Percentiles rank a stretch among this genome's conserved stretches.
phyloP scores from a whole-genome alignment of 2,888 invertebrate species.

The Caenorhabditis sp. region DNA sequence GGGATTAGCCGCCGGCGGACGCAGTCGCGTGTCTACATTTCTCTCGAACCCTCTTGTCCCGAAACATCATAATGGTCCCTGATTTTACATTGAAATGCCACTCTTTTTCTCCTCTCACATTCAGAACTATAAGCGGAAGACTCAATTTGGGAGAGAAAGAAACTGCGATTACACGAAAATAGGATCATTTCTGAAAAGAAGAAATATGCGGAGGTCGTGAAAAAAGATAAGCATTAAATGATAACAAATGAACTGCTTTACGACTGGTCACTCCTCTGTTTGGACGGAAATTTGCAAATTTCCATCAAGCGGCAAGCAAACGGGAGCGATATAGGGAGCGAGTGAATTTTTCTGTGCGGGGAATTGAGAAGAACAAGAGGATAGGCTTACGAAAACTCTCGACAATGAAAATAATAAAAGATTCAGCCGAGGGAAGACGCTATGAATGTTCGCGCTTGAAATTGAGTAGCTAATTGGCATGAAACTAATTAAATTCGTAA shows the following conservation, averaged over 20 bases:
- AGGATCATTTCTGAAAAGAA: not conserved
- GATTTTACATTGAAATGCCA: not conserved
- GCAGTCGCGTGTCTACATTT: conserved; percentile 24
- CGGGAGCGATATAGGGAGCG: not conserved
- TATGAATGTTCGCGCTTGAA: not conserved
- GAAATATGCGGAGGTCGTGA: not conserved
- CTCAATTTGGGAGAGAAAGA: not conserved
- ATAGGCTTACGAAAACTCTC: not conserved
- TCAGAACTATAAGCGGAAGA: not conserved
- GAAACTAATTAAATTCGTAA: not conserved
- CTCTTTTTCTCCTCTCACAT: not conserved
- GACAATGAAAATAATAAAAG: conserved; percentile 17
- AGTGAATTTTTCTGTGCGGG: not conserved
- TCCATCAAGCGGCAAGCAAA: not conserved
- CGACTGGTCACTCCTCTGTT: not conserved
- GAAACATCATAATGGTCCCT: conserved; percentile 11
- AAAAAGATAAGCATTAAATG: not conserved
- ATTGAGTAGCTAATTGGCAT: conserved; percentile 6
- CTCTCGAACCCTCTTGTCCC: conserved; percentile 14
- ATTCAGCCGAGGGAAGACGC: conserved; percentile 16
- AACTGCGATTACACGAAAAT: not conserved
- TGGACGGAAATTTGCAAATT: conserved; percentile 1
- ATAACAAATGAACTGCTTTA: not conserved
- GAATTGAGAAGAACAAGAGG: not conserved
- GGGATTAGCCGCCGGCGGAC: conserved; percentile 42